These are phyloP conservation scores for Hydractinia echinata DNA, from an alignment of 30 jellyfish, hydroid and myxozoan genomes.

Conservation along the genomic window DNA sequence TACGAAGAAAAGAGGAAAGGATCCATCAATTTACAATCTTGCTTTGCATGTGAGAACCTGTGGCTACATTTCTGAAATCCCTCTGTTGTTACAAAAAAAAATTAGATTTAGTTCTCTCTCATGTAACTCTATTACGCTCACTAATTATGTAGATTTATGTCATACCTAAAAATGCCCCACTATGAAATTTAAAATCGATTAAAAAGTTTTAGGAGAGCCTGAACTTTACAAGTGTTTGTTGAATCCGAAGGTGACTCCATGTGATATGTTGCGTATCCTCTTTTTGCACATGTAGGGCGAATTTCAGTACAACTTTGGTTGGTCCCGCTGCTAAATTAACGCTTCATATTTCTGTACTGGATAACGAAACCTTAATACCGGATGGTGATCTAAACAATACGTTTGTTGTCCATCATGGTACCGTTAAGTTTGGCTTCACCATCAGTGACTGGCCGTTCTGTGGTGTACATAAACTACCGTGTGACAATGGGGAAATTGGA, in stretches of 20 bases:
- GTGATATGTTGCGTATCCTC: background rate
- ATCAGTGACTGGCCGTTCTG: slow-evolving; percentile 28
- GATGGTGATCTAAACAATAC: background rate
- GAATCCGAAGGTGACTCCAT: background rate
- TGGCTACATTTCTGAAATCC: too few species aligned
- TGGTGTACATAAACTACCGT: background rate
- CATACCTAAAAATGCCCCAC: too few species aligned
- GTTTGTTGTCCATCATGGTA: slow-evolving; percentile 20
- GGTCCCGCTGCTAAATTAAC: slow-evolving; percentile 27
- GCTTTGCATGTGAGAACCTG: too few species aligned
- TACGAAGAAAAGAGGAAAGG: too few species aligned
- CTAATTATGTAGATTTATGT: too few species aligned
- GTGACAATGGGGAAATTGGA: slow-evolving; percentile 8
- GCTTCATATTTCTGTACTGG: background rate
- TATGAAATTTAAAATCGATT: too few species aligned
- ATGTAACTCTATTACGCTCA: too few species aligned
- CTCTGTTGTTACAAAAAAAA: too few species aligned
- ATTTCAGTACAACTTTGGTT: slow-evolving; percentile 2
- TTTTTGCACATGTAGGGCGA: background rate
- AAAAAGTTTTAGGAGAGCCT: too few species aligned
- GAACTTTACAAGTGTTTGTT: background rate
- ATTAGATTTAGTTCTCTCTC: too few species aligned
- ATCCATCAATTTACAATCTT: too few species aligned
- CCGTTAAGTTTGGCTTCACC: slow-evolving; percentile 13
- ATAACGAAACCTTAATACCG: slow-evolving; percentile 16